Base-by-base conservation (phyloP, 2,797 vertebrate species). In the Myiotriccus ornatus region DNA sequence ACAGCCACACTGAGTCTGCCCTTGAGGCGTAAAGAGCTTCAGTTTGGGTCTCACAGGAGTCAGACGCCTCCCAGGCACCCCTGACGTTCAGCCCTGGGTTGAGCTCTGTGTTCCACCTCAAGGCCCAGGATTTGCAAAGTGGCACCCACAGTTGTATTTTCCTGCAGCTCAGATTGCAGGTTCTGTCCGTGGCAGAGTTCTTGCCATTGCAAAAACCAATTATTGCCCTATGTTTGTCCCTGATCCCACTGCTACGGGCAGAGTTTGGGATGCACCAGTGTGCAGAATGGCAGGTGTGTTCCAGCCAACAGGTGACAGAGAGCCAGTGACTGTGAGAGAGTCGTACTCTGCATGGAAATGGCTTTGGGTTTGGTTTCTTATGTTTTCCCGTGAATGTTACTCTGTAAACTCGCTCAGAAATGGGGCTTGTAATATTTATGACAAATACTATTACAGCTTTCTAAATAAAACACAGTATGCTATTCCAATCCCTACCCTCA, bases 351-450 rank as follows among this genome's bases (percentile, higher is more conserved):
- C 85, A 68, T 75, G 60, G 69, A 91, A 78, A 53, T 69, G 92
- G 49, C 78, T 95, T 87, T 84, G 77, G 30, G n/a, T 39, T 93
- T 53, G 63, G 8, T 83, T 84, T 74, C 68, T 77, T 59, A 32
- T 49, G 62, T 91, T 87, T 87, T 91, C 46, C 49, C 0, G 30
- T 91, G 59, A 76, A 68, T 25, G 63, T 95, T 89, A 37, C 60
- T 95, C 71, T 91, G 75, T 83, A 94, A 87, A 80, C 73, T 91
- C 87, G 71, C 83, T 92, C 92, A 44, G 78, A 81, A 78, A 69
- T 0, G 12, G 32, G 76, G 53, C 69, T 91, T 94, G 83, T 78
- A 94, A 78, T 95, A 92, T 96, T 94, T 91, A 95, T 93, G 78
- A 76, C 83, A 90, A 95, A 77, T 70, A 55, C 74, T 68, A 18